Conservation (phyloP, 2,888 invertebrate species). For the Diadegma fenestrale region DNA sequence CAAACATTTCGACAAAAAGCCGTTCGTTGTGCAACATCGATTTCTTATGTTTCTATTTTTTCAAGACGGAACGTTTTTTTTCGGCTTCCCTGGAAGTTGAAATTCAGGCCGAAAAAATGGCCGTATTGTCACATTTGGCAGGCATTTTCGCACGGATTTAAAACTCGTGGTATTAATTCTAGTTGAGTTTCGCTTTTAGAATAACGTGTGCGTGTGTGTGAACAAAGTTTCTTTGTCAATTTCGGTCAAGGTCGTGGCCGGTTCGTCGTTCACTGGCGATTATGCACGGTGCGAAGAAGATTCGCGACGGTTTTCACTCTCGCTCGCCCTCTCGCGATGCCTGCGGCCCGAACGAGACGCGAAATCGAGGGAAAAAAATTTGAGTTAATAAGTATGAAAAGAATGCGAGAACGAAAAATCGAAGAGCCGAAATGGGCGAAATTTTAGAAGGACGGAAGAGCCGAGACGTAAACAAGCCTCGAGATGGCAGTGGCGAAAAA, state of each 20-base stretch:
- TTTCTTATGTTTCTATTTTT: not conserved
- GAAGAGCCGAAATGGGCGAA: not conserved
- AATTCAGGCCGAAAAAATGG: not conserved
- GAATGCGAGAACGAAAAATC: not conserved
- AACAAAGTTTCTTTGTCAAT: conserved; percentile 51
- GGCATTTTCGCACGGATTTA: not conserved
- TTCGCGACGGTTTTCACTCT: conserved; percentile 44
- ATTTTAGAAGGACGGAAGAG: not conserved
- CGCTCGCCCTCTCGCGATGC: conserved; percentile 44
- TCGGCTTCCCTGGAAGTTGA: too few relatives aligned
- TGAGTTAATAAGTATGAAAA: not conserved
- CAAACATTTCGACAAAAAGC: too few relatives aligned
- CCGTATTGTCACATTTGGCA: not conserved
- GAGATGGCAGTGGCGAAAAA: not conserved
- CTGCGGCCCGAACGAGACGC: not conserved
- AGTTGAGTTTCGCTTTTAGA: not conserved
- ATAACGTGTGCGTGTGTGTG: not conserved
- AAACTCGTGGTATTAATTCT: not conserved
- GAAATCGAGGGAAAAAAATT: not conserved
- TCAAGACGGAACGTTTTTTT: not conserved
- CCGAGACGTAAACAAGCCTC: not conserved
- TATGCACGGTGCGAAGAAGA: conserved; percentile 57
- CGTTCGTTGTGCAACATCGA: too few relatives aligned
- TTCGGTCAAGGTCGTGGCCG: conserved; percentile 60
- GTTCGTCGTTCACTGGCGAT: conserved; percentile 48